Evolutionary conservation across 2,113 vertebrate species (phyloP).

Genomic region (Chaetops frenatus): DNA sequence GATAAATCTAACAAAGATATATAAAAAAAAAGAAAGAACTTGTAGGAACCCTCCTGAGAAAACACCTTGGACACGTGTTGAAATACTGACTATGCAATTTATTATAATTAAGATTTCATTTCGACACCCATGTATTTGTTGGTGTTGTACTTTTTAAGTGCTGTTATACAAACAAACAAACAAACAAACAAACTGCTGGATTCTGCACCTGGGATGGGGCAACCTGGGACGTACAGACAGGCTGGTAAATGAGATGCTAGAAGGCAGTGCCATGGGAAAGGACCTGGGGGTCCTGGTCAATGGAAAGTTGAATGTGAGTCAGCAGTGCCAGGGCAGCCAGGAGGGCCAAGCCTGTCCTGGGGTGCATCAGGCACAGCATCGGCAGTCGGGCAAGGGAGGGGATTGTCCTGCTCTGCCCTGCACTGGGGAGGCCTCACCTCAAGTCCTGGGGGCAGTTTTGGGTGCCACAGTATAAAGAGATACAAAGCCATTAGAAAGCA

Average conservation of each 20-base stretch:
- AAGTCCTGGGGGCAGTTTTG: fast-evolving
- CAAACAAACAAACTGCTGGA: not conserved
- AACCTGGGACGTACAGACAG: not conserved
- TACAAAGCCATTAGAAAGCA: fast-evolving
- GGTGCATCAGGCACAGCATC: fast-evolving
- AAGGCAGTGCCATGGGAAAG: not conserved
- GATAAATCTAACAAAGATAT: not conserved
- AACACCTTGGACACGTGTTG: not conserved
- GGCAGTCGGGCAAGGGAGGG: fast-evolving
- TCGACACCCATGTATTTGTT: not conserved
- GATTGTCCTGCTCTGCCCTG: not conserved
- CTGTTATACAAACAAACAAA: not conserved
- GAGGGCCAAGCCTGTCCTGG: fast-evolving
- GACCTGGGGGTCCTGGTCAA: fast-evolving
- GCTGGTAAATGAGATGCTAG: not conserved
- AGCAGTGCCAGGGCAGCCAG: not conserved
- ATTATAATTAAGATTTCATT: not conserved
- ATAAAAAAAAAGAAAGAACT: not conserved
- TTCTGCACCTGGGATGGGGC: not conserved
- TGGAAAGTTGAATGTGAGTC: fast-evolving
- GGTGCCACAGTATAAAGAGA: not conserved
- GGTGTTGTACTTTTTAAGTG: not conserved
- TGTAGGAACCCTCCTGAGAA: not conserved
- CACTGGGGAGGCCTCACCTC: fast-evolving
- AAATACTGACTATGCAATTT: not conserved